These are phyloP conservation scores for Heliconius melpomene DNA, from an alignment of 1,140 invertebrate genomes.

Conservation along the genomic window DNA sequence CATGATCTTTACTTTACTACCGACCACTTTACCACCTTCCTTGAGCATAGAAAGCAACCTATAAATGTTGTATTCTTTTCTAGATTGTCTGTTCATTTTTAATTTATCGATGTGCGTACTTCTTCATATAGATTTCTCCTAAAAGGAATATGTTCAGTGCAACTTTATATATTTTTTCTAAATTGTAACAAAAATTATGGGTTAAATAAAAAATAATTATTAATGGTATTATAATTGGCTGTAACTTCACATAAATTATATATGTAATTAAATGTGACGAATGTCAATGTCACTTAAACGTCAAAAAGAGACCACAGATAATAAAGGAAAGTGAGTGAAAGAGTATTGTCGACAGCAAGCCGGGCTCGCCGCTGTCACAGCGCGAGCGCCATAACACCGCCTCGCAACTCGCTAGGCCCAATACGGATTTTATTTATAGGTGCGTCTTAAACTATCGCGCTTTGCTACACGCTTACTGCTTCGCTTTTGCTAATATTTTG, in stretches of 20 bases:
- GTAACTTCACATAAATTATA: neutral
- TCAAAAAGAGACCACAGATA: neutral
- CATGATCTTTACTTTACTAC: constrained; percentile 7
- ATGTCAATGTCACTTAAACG: neutral
- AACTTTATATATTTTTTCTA: neutral
- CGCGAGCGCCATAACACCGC: constrained; percentile 53
- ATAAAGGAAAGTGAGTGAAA: constrained; percentile 13
- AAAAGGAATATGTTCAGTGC: neutral
- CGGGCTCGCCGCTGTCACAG: constrained; percentile 66
- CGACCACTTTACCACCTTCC: neutral
- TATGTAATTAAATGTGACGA: neutral
- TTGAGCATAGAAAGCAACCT: neutral
- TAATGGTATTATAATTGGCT: neutral
- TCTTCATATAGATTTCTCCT: neutral
- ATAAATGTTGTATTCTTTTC: neutral
- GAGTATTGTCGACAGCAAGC: constrained; percentile 60
- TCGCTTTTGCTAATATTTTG: constrained; percentile 16
- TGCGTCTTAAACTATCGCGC: constrained; percentile 53
- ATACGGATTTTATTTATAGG: constrained; percentile 61
- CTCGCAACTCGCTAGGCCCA: constrained; percentile 50
- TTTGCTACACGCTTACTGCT: constrained; percentile 15
- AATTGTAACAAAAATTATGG: neutral
- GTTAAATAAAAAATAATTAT: neutral
- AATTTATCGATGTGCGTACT: constrained; percentile 1
- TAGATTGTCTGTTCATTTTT: neutral